Evolutionary conservation across 2,888 invertebrate species (phyloP), one percentile per base, ranked within the genome.

Genomic region (Drosophila prolongata): DNA sequence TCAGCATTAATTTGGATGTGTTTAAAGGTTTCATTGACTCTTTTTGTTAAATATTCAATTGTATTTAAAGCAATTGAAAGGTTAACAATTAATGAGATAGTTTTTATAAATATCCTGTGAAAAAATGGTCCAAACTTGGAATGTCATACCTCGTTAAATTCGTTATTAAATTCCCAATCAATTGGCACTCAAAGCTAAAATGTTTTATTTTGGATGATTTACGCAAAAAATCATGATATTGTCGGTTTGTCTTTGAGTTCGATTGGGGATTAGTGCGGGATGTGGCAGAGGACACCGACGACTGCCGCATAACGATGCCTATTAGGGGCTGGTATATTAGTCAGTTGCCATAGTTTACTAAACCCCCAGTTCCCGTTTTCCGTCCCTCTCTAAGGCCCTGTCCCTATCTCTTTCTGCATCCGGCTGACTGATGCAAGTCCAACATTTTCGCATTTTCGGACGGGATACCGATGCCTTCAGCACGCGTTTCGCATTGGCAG

Each of bases 401-500:
- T 35, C n/a, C 37, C 57, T 19, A 16, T 6, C 44, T 19, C 14
- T 24, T 24, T 24, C 24, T 24, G 24, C 9, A 6, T 30, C 47
- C 40, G 13, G 16, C 3, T 50, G 66, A 47, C 37, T 42, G 66
- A 54, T 54, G 66, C 13, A 46, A 40, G 53, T 34, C 65, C 24
- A 38, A 40, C 16, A 53, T 24, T 42, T 64, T 57, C 38, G 24
- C 40, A 52, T 24, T 49, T 49, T 49, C n/a, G 24, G 43, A 24
- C 3, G 19, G 19, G 19, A 19, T 19, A 3, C 19, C 19, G 19
- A 11, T 56, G 54, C 42, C 57, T 35, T 14, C 44, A 34, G 66
- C 64, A 55, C 66, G 67, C 49, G 43, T 37, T 35, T 38, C 16
- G 49, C 54, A 57, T 68, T 57, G 66, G 43, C 66, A 65, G 65